Base-by-base conservation (phyloP, 2,888 invertebrate genomes). In the Lepidochrysops patricia region DNA sequence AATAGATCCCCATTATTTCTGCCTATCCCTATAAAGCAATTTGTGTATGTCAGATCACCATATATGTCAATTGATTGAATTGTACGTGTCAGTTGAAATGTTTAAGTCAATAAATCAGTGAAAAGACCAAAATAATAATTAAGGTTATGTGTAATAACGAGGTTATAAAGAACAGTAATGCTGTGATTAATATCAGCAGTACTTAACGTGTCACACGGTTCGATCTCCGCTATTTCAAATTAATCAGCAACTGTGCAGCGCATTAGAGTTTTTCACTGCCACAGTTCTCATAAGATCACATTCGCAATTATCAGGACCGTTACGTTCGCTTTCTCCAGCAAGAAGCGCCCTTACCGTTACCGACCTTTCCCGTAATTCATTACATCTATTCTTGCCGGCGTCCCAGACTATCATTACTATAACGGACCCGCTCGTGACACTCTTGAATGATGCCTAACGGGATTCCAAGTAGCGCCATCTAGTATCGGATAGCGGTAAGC, bases 401-500 rank as follows among this genome's bases (percentile, higher is more conserved):
- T 71, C 76, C 72, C 70, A 73, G 72, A 70, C 70, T 66, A 70
- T 75, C 77, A 79, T 81, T 79, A 79, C 71, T 68, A 66, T 78
- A 76, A 74, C 74, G 76, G 75, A 66, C 66, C 63, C 72, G 58
- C 57, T 61, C 65, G 68, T 64, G 68, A 70, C 71, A 70, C 67
- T 63, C 68, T 67, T 70, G 71, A 76, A 77, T 76, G 73, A 72
- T 72, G 70, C 63, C 64, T 79, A 80, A 79, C 81, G 72, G 75
- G 68, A 68, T 67, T 67, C 67, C 68, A 72, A 77, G 74, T 77
- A 79, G 74, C 77, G 84, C 80, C 87, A 84, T 76, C 87, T 84
- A 79, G 82, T 78, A 77, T 70, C 72, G 73, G 69, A 70, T 86
- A 86, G 85, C 85, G 84, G 84, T 84, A 84, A 63, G 75, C 69